Conservation (phyloP, 2,888 invertebrate species). For the Cotesia congregata region DNA sequence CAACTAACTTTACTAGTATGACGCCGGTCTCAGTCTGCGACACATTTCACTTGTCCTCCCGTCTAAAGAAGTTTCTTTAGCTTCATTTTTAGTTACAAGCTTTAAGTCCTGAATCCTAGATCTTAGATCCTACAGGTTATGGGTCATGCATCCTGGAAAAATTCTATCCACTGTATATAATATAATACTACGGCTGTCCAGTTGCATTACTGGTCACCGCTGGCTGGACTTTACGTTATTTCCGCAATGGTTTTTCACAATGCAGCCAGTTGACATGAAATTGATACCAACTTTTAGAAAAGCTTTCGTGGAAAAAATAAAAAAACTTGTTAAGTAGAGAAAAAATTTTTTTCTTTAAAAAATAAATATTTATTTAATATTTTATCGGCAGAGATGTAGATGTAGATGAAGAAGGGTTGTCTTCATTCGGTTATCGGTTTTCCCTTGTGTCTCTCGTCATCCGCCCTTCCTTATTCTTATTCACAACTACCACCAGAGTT, state of each 20-base stretch:
- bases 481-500: background rate
- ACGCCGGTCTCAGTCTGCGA: background rate
- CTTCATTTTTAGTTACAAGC: background rate
- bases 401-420: background rate
- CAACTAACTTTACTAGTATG: background rate
- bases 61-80: background rate
- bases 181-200: background rate
- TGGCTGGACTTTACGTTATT: background rate
- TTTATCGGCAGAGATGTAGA: background rate
- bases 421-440: conserved; percentile 11
- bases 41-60: background rate
- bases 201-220: background rate
- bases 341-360: too few species aligned
- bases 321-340: too few species aligned
- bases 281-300: background rate
- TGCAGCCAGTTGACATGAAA: background rate
- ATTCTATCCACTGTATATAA: background rate
- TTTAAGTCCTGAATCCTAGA: background rate
- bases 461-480: background rate
- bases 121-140: too few species aligned
- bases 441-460: background rate
- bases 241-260: background rate
- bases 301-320: too few species aligned
- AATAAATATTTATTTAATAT: background rate
- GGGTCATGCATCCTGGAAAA: background rate